Evolutionary conservation across 2,113 vertebrate genomes (phyloP).

Genomic region (Hipposideros armiger): DNA sequence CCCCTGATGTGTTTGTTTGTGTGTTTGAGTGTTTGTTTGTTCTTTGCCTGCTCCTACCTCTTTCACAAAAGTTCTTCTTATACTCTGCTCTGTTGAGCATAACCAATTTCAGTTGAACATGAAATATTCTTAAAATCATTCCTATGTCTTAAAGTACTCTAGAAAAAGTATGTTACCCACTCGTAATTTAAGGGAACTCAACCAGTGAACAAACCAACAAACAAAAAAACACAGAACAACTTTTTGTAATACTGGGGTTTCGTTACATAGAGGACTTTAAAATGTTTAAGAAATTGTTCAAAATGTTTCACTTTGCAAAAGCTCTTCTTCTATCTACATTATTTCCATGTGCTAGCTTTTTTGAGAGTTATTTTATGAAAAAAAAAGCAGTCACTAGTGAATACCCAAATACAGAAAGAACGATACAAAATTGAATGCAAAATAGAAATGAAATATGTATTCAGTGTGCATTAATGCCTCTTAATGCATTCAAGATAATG

Average conservation of each 20-base stretch:
- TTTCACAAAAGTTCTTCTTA: not conserved
- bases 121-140: conserved; percentile 18
- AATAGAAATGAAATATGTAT: not conserved
- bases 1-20: not conserved
- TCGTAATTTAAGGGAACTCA: not conserved
- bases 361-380: not conserved
- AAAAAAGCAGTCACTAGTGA: not conserved
- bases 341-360: not conserved
- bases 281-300: not conserved
- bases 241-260: not conserved
- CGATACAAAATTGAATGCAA: not conserved
- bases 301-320: not conserved
- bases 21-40: too few species aligned
- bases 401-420: not conserved
- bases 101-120: not conserved
- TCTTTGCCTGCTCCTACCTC: not conserved
- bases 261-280: not conserved
- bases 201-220: not conserved
- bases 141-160: not conserved
- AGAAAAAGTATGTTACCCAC: not conserved
- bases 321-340: not conserved
- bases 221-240: not conserved
- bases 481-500: not conserved
- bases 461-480: not conserved
- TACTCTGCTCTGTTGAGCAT: not conserved